These are phyloP conservation scores for Bombus difficillimus DNA, from an alignment of 1,140 invertebrate genomes.

Conservation along the genomic window DNA sequence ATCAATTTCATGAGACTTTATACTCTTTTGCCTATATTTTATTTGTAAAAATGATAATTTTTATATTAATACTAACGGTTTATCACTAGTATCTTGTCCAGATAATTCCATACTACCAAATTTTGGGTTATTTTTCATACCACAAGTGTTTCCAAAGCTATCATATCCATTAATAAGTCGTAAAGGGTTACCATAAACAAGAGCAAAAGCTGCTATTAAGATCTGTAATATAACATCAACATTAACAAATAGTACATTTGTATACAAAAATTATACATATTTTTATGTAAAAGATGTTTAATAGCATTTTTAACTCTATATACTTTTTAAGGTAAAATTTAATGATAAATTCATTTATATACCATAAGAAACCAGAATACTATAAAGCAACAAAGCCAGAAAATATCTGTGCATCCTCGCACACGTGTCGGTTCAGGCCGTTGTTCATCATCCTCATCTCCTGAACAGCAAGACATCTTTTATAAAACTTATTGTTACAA, in stretches of 20 bases:
- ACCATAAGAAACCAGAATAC: slow-evolving; percentile 95
- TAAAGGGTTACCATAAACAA: slow-evolving; percentile 94
- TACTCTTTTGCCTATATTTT: neutral
- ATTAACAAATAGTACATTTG: neutral
- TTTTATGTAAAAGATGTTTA: neutral
- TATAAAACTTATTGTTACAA: neutral
- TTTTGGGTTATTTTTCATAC: slow-evolving; percentile 89
- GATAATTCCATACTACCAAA: slow-evolving; percentile 89
- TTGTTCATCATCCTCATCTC: slow-evolving; percentile 76
- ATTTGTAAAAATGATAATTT: neutral
- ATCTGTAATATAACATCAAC: slow-evolving; percentile 83
- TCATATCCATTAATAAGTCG: slow-evolving; percentile 96
- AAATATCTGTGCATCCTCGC: slow-evolving; percentile 92
- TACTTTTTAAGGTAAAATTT: slow-evolving; percentile 29
- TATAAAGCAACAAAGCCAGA: slow-evolving; percentile 92
- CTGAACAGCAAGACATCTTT: slow-evolving; percentile 77
- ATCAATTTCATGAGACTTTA: slow-evolving; percentile 26
- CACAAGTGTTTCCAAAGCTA: slow-evolving; percentile 98
- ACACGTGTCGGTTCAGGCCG: slow-evolving; percentile 76
- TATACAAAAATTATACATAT: neutral
- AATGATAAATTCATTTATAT: slow-evolving; percentile 47
- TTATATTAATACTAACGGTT: slow-evolving; percentile 83
- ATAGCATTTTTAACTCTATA: neutral
- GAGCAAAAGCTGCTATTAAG: slow-evolving; percentile 93
- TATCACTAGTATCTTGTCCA: slow-evolving; percentile 91